Base-by-base conservation (phyloP, 2,113 vertebrate species). In the Serinus canaria region DNA sequence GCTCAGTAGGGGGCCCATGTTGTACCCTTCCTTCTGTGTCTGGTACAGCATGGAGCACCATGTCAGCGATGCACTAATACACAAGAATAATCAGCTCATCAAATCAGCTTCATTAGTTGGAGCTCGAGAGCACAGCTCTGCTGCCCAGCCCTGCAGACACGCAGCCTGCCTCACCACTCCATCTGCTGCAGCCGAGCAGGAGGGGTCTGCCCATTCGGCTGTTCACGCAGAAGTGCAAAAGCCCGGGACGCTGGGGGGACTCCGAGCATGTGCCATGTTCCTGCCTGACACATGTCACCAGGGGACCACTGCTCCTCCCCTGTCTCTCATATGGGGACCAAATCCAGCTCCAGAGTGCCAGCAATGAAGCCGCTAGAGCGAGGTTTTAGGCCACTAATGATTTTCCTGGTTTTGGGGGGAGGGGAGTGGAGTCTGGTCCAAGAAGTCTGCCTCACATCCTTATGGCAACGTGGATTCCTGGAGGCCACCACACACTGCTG, bases 21-120 rank as follows among this genome's bases (percentile, higher is more conserved):
- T 56, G 53, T 86, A 89, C 76, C 75, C 63, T 95, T 93, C 95
- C 81, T 91, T 81, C 87, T 89, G 92, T 46, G 70, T 68, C 93
- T 91, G 73, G 75, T 95, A 74, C 85, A 83, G 87, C 11, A 39
- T n/a, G 80, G 90, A 95, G 76, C 92, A 87, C 92, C 81, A 52
- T 89, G 91, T 92, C 92, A 94, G 88, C 50, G 25, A 94, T 3
- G 72, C 84, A 83, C 92, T 97, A 96, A 97, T 94, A 95, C 90
- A 96, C 94, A 89, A 96, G 88, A 97, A 97, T 94, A 96, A 97
- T 97, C 95, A 96, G 95, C 93, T 96, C 95, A 94, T 97, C 95
- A 94, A 97, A 96, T 96, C 90, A 96, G 92, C 92, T 97, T 96
- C 93, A 96, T 97, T 94, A 94, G 86, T 28, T 80, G 93, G 92